These are phyloP conservation scores for Brachyhypopomus gauderio DNA, from an alignment of 2,113 vertebrate species.

Conservation along the genomic window DNA sequence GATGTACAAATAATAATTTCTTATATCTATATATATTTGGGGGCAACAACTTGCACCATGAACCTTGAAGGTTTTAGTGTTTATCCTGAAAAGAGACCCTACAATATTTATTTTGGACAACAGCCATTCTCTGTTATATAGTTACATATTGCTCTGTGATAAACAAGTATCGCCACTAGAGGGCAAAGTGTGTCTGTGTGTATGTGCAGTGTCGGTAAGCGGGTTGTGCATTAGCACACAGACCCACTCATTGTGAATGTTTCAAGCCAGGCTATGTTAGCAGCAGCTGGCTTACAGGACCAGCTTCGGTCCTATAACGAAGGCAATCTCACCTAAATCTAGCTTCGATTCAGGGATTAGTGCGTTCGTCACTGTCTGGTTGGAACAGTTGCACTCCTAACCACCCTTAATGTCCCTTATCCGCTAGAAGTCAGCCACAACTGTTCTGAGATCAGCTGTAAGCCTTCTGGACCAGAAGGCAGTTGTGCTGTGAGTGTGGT, in stretches of 20 bases:
- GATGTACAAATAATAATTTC: background rate
- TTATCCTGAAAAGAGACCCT: too few relatives aligned
- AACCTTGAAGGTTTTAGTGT: too few relatives aligned
- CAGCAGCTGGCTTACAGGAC: background rate
- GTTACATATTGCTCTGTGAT: slow-evolving; percentile 8
- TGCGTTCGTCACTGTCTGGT: background rate
- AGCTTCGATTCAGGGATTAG: background rate
- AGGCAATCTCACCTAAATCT: background rate
- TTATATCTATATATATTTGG: background rate
- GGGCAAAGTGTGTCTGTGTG: slow-evolving; percentile 21
- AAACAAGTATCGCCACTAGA: slow-evolving; percentile 31
- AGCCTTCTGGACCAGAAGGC: slow-evolving; percentile 39
- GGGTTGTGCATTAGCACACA: background rate
- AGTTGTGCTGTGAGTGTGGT: slow-evolving; percentile 45
- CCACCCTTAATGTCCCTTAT: too few relatives aligned
- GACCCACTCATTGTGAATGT: background rate
- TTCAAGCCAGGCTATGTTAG: slow-evolving; percentile 12
- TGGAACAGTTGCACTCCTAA: background rate
- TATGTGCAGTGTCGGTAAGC: background rate
- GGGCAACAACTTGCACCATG: background rate
- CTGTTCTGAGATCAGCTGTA: slow-evolving; percentile 10
- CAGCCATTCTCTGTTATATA: too few relatives aligned
- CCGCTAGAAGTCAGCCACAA: background rate
- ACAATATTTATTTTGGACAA: too few relatives aligned
- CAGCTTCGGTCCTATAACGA: background rate